Percentiles rank a stretch among this genome's conserved stretches.
These are phyloP conservation scores for Hydrocynus forskahlii DNA, from an alignment of 2,797 vertebrate species.

Conservation along the genomic window DNA sequence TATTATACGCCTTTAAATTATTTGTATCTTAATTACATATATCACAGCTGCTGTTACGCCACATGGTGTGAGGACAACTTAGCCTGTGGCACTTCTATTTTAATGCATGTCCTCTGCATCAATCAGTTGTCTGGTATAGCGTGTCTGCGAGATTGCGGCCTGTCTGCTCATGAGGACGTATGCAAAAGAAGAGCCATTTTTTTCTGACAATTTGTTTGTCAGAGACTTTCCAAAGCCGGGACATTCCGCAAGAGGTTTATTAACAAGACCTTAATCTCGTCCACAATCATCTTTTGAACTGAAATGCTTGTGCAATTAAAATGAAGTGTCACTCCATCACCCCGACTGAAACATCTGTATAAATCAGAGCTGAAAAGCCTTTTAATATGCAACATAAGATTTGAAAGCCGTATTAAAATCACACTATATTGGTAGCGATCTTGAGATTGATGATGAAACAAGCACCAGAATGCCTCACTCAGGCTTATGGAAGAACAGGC, in stretches of 20 bases:
- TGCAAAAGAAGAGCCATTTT: neutral
- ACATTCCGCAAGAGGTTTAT: neutral
- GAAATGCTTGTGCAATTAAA: neutral
- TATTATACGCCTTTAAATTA: neutral
- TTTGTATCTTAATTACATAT: neutral
- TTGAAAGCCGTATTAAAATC: neutral
- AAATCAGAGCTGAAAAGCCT: neutral
- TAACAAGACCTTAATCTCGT: neutral
- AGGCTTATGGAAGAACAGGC: neutral
- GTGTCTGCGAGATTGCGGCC: neutral
- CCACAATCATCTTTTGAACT: neutral
- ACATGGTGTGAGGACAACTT: neutral
- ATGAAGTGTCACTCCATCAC: neutral
- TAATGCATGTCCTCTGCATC: neutral
- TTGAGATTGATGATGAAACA: neutral
- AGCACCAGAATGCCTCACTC: neutral
- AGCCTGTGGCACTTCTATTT: neutral
- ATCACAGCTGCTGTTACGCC: neutral
- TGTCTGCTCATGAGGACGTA: neutral
- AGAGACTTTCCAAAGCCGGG: neutral
- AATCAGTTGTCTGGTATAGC: neutral
- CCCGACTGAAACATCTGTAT: neutral
- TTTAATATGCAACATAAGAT: neutral
- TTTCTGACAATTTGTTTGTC: neutral
- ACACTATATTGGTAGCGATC: neutral